Conservation (phyloP, 1,140 invertebrate genomes). For the Drosophila sproati region DNA sequence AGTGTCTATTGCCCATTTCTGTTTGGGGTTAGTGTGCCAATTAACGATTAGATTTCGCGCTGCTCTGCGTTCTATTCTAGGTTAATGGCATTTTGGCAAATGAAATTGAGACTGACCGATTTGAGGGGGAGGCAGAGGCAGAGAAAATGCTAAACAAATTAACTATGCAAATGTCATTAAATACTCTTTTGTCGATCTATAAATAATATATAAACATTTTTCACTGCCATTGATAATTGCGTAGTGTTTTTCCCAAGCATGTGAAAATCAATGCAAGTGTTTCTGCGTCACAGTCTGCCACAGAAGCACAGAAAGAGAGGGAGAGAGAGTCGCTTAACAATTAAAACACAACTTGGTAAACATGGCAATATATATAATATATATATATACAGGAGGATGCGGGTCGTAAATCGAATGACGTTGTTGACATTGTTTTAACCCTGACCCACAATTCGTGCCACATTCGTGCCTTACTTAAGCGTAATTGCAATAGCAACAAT, state of each 20-base stretch:
- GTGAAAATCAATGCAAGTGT: slow-evolving; percentile 22
- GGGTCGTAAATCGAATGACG: slow-evolving; percentile 41
- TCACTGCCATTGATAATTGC: slow-evolving; percentile 38
- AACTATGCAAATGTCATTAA: slow-evolving; percentile 61
- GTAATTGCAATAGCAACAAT: not conserved
- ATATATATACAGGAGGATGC: slow-evolving; percentile 18
- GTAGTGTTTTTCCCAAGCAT: not conserved
- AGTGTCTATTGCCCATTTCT: slow-evolving; percentile 38
- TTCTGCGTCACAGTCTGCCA: slow-evolving; percentile 27
- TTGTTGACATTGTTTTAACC: slow-evolving; percentile 26
- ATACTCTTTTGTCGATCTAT: slow-evolving; percentile 40
- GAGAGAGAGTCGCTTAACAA: slow-evolving; percentile 17
- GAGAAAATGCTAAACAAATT: slow-evolving; percentile 64
- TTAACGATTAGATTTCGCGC: slow-evolving; percentile 73
- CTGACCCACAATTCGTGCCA: slow-evolving; percentile 35
- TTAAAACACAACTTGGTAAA: slow-evolving; percentile 19
- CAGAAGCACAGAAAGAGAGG: not conserved
- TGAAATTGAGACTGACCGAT: slow-evolving; percentile 1
- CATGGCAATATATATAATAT: slow-evolving; percentile 1
- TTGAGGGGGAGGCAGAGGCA: not conserved
- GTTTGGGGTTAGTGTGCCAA: slow-evolving; percentile 82
- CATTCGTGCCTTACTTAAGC: not conserved
- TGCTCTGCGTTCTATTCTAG: slow-evolving; percentile 29
- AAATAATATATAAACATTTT: slow-evolving; percentile 15
- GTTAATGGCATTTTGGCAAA: slow-evolving; percentile 56